phyloP scores from a whole-genome alignment of 2,797 vertebrate species.

The Mus spretus region DNA sequence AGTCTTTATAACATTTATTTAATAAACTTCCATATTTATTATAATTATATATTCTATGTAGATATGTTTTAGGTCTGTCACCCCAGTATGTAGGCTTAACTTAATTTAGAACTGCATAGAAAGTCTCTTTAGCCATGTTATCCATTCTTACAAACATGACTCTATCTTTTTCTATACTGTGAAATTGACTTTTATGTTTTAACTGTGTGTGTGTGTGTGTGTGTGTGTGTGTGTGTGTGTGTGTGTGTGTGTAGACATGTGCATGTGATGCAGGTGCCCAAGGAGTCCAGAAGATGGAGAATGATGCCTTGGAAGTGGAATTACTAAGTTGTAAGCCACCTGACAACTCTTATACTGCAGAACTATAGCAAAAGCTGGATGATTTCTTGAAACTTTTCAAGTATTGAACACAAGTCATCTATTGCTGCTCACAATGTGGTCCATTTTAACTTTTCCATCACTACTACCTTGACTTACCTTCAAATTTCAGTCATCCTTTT shows the following conservation, averaged over 20 bases:
- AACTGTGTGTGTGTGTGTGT: background rate
- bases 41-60: too few species aligned
- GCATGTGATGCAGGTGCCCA: background rate
- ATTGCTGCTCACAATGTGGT: background rate
- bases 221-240: background rate
- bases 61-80: background rate
- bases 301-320: background rate
- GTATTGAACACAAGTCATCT: background rate
- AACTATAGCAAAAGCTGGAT: background rate
- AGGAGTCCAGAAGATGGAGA: background rate
- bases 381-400: background rate
- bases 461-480: background rate
- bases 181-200: background rate
- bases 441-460: constrained; percentile 24
- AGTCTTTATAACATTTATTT: background rate
- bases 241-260: background rate
- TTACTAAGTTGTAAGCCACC: background rate
- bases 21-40: background rate
- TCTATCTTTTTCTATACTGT: background rate
- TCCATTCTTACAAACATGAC: background rate
- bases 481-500: constrained; percentile 1
- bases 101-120: background rate
- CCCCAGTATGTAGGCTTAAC: background rate
- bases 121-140: background rate
- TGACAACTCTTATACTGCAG: background rate